Evolutionary conservation across 1,140 invertebrate species (phyloP).

Genomic region (Diuraphis noxia): DNA sequence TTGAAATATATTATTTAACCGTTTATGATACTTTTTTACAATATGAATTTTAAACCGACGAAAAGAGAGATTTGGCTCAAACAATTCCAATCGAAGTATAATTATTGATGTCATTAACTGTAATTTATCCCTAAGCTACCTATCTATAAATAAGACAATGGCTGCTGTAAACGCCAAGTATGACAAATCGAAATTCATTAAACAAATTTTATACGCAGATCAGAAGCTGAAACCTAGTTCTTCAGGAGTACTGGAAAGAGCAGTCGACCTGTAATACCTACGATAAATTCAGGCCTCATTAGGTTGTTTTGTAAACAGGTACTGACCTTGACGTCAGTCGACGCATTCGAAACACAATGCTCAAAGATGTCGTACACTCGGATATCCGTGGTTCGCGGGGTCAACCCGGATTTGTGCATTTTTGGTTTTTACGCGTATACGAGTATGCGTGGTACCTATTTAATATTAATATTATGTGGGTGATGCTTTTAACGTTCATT

Average conservation of each 20-base stretch:
- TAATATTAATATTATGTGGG: not conserved
- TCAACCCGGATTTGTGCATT: not conserved
- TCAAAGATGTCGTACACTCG: not conserved
- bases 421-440: not conserved
- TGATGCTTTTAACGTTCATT: not conserved
- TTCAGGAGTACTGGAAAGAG: no score
- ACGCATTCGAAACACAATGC: not conserved
- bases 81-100: not conserved
- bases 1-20: not conserved
- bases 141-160: no score
- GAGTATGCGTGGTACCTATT: no score
- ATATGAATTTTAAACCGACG: not conserved
- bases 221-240: not conserved
- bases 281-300: not conserved
- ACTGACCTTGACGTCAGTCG: not conserved
- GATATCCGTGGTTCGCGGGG: not conserved
- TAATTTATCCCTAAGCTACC: not conserved
- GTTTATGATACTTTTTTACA: not conserved
- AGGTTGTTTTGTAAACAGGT: not conserved
- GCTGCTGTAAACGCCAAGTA: not conserved
- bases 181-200: not conserved
- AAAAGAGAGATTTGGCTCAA: not conserved
- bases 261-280: not conserved
- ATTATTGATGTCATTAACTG: not conserved
- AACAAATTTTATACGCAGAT: not conserved